Base-by-base conservation (phyloP, 1,140 invertebrate species). In the Teleopsis dalmanni region DNA sequence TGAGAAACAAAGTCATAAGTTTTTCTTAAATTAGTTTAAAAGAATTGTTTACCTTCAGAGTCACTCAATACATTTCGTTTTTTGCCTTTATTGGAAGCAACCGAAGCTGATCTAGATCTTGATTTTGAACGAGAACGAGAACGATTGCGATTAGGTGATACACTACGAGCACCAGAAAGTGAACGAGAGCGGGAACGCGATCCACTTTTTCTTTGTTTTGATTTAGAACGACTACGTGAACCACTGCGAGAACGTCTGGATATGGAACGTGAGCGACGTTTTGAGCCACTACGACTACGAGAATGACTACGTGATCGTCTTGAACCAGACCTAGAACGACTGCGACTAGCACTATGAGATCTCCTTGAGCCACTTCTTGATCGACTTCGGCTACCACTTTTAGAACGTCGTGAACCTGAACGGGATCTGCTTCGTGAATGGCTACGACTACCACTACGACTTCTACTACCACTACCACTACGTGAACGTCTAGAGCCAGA, bases 51-150 rank as follows among this genome's bases (percentile, higher is more conserved):
- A 56, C 75, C 75, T 49, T 81, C 78, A 0, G 78, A 80, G 50
- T 81, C 79, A 2, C 77, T 80, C 18, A 77, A 54, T 35, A 73
- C 58, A 14, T 65, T 59, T 44, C 75, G 65, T 59, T 76, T 78
- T 35, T 42, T 41, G 22, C 21, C 18, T 16, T 65, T 49, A 52
- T 56, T 35, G 48, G 57, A 21, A 52, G 51, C 4, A 55, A 58
- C 58, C n/a, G 70, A 73, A 3, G 57, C 52, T 3, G 54, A 58
- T 33, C 43, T 23, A 13, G 50, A 47, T 0, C 43, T 50, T 0
- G 73, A 72, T 25, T 68, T 57, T 0, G 73, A 72, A 47, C 62
- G 60, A 6, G 72, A 73, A 46, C 58, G 23, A 13, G 21, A 21
- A n/a, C 43, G 37, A 16, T 45, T 47, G 13, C 14, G 55, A 16